phyloP scores from a whole-genome alignment of 2,113 vertebrate genomes.

The Caracal caracal region DNA sequence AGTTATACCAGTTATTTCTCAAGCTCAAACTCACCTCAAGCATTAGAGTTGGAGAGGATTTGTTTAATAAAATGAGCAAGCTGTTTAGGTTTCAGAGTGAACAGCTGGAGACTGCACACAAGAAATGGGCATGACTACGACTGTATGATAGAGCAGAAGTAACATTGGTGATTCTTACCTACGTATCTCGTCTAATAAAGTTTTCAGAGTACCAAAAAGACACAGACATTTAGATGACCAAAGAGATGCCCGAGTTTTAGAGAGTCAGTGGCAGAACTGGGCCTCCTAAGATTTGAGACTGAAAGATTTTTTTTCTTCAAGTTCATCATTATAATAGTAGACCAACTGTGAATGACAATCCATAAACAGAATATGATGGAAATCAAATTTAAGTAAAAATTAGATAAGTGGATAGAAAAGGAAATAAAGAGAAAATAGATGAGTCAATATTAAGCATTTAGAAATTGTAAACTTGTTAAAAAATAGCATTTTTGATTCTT shows the following conservation, averaged over 20 bases:
- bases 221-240: background rate
- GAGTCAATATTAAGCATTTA: conserved; percentile 13
- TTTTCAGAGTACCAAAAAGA: background rate
- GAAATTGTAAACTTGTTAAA: background rate
- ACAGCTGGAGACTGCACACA: background rate
- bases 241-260: background rate
- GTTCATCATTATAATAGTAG: background rate
- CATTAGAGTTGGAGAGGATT: background rate
- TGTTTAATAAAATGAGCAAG: background rate
- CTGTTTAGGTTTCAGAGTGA: background rate
- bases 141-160: background rate
- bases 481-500: background rate
- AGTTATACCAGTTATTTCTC: background rate
- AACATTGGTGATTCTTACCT: background rate
- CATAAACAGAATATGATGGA: background rate
- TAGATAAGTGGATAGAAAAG: background rate
- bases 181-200: background rate
- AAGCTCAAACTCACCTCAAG: background rate
- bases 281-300: background rate
- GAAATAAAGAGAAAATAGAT: background rate
- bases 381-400: conserved; percentile 40
- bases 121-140: background rate
- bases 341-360: background rate
- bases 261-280: background rate
- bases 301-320: background rate